phyloP scores from a whole-genome alignment of 2,113 vertebrate genomes.

The Alouatta palliata region DNA sequence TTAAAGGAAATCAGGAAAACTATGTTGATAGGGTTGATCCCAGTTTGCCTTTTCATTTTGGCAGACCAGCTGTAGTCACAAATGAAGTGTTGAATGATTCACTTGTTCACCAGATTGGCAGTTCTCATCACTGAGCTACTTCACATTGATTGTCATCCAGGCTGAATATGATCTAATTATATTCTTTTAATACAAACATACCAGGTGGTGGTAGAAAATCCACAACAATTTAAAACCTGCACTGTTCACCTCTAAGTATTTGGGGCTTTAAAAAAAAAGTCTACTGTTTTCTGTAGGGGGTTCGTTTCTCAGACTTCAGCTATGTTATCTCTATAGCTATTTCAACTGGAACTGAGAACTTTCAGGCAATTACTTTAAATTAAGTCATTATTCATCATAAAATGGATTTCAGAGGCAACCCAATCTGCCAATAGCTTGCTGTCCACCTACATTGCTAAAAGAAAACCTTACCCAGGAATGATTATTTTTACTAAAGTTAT shows the following conservation, averaged over 20 bases:
- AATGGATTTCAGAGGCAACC: not conserved
- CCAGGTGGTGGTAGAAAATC: not conserved
- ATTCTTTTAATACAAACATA: constrained; percentile 33
- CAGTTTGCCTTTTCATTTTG: constrained; percentile 50
- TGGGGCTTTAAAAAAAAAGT: not conserved
- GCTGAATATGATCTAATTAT: constrained; percentile 27
- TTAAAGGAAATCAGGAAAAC: constrained; percentile 39
- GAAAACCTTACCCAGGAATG: not conserved
- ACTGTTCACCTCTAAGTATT: constrained; percentile 28
- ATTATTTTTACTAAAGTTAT: constrained; percentile 31
- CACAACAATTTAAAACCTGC: constrained; percentile 42
- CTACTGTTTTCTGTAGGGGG: constrained; percentile 3
- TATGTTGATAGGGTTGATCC: not conserved
- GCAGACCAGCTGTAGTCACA: not conserved
- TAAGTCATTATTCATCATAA: constrained; percentile 34
- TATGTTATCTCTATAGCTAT: not conserved
- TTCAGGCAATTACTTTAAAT: constrained; percentile 53
- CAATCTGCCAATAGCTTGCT: not conserved
- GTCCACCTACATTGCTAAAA: constrained; percentile 21
- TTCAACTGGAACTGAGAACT: constrained; percentile 34
- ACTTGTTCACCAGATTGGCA: not conserved
- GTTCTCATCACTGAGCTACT: constrained; percentile 20
- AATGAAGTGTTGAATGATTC: not conserved
- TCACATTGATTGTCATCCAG: not conserved
- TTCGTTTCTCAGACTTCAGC: constrained; percentile 26